A percentile compares a stretch with the other conserved stretches of the same genome.
phyloP scores from a whole-genome alignment of 2,888 invertebrate genomes.

The Rhorus exstirpatorius region DNA sequence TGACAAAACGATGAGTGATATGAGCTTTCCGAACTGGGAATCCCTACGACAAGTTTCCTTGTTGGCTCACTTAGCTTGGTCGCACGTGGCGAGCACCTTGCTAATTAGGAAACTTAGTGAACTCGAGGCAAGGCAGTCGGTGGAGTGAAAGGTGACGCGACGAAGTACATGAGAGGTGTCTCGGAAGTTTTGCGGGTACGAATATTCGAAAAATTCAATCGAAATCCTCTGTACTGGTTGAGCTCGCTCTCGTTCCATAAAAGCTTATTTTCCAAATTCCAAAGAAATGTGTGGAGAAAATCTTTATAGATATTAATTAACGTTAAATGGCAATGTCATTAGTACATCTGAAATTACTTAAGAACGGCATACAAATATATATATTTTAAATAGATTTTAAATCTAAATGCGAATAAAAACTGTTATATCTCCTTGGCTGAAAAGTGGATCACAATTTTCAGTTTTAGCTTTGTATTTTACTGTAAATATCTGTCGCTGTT shows the following conservation, averaged over 20 bases:
- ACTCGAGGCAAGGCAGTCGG: conserved; percentile 20
- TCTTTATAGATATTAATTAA: conserved; percentile 2
- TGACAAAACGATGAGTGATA: conserved; percentile 37
- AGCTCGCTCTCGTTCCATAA: conserved; percentile 39
- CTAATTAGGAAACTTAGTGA: conserved; percentile 58
- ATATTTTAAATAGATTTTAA: neutral
- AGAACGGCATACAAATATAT: neutral
- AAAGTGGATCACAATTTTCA: too few relatives aligned
- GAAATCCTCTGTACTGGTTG: conserved; percentile 36
- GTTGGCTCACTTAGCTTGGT: conserved; percentile 35
- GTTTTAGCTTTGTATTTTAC: too few relatives aligned
- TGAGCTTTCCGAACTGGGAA: conserved; percentile 11
- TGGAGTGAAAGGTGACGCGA: conserved; percentile 32
- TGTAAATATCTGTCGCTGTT: too few relatives aligned
- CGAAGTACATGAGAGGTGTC: conserved; percentile 17
- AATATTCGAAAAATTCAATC: conserved; percentile 52
- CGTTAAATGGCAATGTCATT: neutral
- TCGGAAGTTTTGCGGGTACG: conserved; percentile 36
- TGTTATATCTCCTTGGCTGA: neutral
- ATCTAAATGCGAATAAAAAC: neutral
- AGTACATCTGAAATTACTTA: neutral
- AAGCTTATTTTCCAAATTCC: conserved; percentile 6
- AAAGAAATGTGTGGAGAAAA: neutral
- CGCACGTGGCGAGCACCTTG: conserved; percentile 37
- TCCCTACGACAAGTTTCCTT: conserved; percentile 32